phyloP scores from a whole-genome alignment of 1,140 invertebrate genomes.

The Plutomurus gul region DNA sequence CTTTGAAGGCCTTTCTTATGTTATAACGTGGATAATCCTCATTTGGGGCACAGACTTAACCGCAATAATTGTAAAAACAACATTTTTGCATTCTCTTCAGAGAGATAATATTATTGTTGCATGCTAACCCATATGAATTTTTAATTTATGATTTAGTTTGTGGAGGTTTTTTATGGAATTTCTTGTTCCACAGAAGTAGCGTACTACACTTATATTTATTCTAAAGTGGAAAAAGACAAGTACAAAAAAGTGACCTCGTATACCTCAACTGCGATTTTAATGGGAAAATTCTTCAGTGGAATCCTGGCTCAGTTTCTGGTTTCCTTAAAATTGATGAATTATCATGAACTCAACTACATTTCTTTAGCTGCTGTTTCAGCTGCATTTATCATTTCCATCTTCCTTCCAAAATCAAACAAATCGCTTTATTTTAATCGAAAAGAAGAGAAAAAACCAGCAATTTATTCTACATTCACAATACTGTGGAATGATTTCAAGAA shows the following conservation, averaged over 20 bases:
- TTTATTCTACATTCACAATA: slow-evolving; percentile 57
- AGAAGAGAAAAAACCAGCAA: neutral
- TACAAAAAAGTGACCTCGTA: slow-evolving; percentile 80
- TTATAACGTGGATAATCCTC: slow-evolving; percentile 59
- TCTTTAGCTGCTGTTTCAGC: slow-evolving; percentile 64
- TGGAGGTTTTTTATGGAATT: slow-evolving; percentile 56
- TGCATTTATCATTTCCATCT: slow-evolving; percentile 74
- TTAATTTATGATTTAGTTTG: slow-evolving; percentile 35
- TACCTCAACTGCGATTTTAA: slow-evolving; percentile 70
- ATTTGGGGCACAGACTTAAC: slow-evolving; percentile 55
- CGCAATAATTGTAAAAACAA: slow-evolving; percentile 24
- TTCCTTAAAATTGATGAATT: slow-evolving; percentile 65
- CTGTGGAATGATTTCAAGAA: slow-evolving; percentile 72
- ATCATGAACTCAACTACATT: slow-evolving; percentile 72
- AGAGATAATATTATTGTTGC: neutral
- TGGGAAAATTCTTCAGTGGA: slow-evolving; percentile 73
- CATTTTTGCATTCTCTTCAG: too few relatives aligned
- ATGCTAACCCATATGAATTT: neutral
- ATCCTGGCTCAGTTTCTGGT: slow-evolving; percentile 69
- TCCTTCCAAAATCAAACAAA: slow-evolving; percentile 72
- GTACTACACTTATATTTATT: slow-evolving; percentile 60
- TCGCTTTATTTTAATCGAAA: slow-evolving; percentile 75
- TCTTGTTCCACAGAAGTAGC: slow-evolving; percentile 58
- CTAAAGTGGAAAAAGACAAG: slow-evolving; percentile 68
- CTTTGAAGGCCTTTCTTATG: slow-evolving; percentile 62